phyloP scores from a whole-genome alignment of 1,140 invertebrate species.

The Monochamus saltuarius region DNA sequence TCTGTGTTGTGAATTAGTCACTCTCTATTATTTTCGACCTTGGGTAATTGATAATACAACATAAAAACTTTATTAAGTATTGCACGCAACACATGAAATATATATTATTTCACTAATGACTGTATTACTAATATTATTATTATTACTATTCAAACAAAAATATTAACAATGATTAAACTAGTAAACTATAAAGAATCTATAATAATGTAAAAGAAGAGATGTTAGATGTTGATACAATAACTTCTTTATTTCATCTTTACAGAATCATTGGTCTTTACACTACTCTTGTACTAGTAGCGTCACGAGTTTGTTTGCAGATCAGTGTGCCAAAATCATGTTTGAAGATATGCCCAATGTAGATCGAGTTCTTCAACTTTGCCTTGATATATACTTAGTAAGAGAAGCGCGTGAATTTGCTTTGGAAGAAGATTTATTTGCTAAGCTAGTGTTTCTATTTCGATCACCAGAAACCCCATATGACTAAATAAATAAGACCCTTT shows the following conservation, averaged over 20 bases:
- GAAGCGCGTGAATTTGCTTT: constrained; percentile 90
- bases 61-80: too few species aligned
- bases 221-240: too few species aligned
- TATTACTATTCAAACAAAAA: too few species aligned
- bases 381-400: constrained; percentile 96
- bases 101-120: too few species aligned
- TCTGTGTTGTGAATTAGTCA: too few species aligned
- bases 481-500: constrained; percentile 88
- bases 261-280: constrained; percentile 98
- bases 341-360: constrained; percentile 96
- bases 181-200: too few species aligned
- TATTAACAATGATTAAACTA: too few species aligned
- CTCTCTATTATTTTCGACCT: too few species aligned
- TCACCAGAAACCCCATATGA: constrained; percentile 97
- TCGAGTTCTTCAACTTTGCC: constrained; percentile 86
- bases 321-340: constrained; percentile 93
- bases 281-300: constrained; percentile 92
- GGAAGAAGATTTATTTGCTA: constrained; percentile 98
- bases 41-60: too few species aligned
- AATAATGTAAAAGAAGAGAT: too few species aligned
- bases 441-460: constrained; percentile 97
- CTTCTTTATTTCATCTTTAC: constrained; percentile 45
- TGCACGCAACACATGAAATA: too few species aligned
- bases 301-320: constrained; percentile 80
- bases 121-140: too few species aligned